Conservation (phyloP, 1,140 invertebrate species). For the Ostrea edulis region DNA sequence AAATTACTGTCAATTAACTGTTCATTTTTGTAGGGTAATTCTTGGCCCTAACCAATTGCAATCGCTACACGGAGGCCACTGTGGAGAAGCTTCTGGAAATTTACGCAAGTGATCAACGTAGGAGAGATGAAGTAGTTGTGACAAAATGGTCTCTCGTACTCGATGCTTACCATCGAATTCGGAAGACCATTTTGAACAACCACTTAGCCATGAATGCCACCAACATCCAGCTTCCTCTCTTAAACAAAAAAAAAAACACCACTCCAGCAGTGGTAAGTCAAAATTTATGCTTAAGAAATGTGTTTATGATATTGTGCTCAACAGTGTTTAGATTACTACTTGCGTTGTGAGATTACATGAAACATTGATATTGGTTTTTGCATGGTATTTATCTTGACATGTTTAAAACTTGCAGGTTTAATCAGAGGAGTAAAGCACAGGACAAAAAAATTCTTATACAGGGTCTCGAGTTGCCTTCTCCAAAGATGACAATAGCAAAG, state of each 20-base stretch:
- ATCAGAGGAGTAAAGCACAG: slow-evolving; percentile 44
- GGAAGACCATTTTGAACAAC: slow-evolving; percentile 40
- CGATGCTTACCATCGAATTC: slow-evolving; percentile 50
- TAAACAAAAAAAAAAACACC: slow-evolving; percentile 61
- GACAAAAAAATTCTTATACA: slow-evolving; percentile 46
- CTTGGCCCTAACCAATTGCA: slow-evolving; percentile 60
- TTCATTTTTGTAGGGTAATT: slow-evolving; percentile 50
- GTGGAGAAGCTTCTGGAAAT: slow-evolving; percentile 43
- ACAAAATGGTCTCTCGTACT: slow-evolving; percentile 52
- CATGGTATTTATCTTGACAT: neutral
- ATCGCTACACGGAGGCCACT: slow-evolving; percentile 57
- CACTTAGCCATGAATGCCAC: slow-evolving; percentile 25
- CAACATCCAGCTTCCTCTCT: slow-evolving; percentile 55
- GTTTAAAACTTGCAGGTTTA: slow-evolving; percentile 34
- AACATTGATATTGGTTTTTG: neutral
- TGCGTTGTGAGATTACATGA: neutral
- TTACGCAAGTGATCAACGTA: slow-evolving; percentile 41
- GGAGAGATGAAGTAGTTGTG: neutral
- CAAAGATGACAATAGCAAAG: neutral
- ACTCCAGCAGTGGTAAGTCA: slow-evolving; percentile 56
- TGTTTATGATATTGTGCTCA: neutral
- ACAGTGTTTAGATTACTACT: neutral
- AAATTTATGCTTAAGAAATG: neutral
- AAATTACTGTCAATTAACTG: neutral
- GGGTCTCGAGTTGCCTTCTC: slow-evolving; percentile 12